Conservation (phyloP, 2,113 vertebrate species). For the Pterocles gutturalis region DNA sequence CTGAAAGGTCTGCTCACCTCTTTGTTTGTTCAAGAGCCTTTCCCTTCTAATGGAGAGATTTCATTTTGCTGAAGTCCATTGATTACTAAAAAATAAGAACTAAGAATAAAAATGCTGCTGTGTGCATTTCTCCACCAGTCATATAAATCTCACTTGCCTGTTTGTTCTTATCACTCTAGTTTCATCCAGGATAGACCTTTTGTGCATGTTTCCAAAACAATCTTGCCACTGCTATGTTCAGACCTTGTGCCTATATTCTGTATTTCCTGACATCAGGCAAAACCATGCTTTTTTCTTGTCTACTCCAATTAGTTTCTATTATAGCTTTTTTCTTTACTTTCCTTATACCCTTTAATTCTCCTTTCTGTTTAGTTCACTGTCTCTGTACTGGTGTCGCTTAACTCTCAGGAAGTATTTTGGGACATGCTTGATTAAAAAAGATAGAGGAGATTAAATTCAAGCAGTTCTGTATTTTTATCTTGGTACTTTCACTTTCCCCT, state of each 20-base stretch:
- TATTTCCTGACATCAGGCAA: not conserved
- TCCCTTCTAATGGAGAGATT: not conserved
- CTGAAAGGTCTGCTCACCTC: not conserved
- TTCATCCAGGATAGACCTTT: not conserved
- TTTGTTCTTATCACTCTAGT: not conserved
- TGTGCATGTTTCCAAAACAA: not conserved
- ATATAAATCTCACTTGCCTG: not conserved
- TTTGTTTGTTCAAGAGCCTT: not conserved
- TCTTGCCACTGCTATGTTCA: not conserved
- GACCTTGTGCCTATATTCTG: not conserved
- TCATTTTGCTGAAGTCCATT: not conserved
- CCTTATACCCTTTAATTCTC: not conserved
- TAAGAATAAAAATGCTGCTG: not conserved
- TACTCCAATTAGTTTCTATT: not conserved
- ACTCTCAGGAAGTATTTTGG: not conserved
- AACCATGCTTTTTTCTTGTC: not conserved
- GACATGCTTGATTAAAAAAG: constrained; percentile 13
- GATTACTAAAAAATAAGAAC: not conserved
- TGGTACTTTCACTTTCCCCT: not conserved
- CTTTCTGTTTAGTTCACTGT: not conserved
- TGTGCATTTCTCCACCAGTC: not conserved
- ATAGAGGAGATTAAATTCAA: constrained; percentile 22
- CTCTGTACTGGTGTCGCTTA: not conserved
- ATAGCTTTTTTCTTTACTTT: not conserved
- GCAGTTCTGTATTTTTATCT: not conserved